Conservation (phyloP, 2,113 vertebrate genomes). For the Tricholaema leucomelas region DNA sequence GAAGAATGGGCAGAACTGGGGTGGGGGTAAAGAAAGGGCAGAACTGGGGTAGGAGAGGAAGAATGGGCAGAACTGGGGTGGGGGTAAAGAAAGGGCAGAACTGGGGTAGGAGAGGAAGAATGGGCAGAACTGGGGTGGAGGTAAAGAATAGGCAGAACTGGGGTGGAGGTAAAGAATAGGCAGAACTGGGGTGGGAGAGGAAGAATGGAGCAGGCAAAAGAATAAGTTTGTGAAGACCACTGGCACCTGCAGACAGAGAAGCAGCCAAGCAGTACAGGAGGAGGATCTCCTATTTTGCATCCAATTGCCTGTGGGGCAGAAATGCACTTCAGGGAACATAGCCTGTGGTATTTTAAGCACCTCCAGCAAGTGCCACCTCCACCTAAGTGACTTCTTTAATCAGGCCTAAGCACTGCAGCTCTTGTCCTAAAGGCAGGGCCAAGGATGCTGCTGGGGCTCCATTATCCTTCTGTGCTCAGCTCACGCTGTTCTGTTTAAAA, state of each 20-base stretch:
- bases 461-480: background rate
- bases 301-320: background rate
- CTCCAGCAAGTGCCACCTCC: background rate
- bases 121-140: too few species aligned
- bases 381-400: background rate
- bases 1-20: too few species aligned
- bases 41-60: too few species aligned
- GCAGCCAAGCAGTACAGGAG: background rate
- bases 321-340: background rate
- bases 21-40: too few species aligned
- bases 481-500: conserved; percentile 21
- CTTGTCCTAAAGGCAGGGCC: background rate
- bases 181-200: background rate
- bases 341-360: background rate
- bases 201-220: background rate
- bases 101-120: too few species aligned
- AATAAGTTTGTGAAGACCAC: background rate
- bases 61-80: too few species aligned
- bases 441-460: background rate
- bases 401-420: background rate
- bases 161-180: too few species aligned
- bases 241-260: background rate
- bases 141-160: too few species aligned
- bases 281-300: background rate
- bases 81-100: too few species aligned